Percentiles rank a stretch among this genome's conserved stretches.
These are phyloP conservation scores for Tetramorium simillimum DNA, from an alignment of 1,140 invertebrate species.

Conservation along the genomic window DNA sequence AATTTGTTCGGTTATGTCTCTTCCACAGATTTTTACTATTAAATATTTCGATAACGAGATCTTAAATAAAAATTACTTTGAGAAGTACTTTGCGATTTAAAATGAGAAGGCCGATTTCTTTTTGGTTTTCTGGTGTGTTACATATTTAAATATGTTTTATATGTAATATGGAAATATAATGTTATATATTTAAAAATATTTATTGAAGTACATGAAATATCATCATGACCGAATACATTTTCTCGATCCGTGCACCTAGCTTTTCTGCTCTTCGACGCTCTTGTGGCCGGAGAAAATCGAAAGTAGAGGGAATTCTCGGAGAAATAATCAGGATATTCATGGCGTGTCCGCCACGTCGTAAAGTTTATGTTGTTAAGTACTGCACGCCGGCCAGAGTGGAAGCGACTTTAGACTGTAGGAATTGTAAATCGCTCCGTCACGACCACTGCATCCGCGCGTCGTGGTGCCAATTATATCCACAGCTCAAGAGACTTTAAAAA, in stretches of 20 bases:
- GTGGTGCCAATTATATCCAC: slow-evolving; percentile 22
- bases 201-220: not conserved
- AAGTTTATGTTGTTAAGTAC: slow-evolving; percentile 37
- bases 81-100: not conserved
- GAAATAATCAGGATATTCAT: slow-evolving; percentile 30
- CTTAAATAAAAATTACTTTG: not conserved
- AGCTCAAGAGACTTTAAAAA: slow-evolving; percentile 9
- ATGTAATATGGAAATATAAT: not conserved
- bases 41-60: not conserved
- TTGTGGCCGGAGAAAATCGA: slow-evolving; percentile 15
- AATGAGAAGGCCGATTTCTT: not conserved
- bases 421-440: slow-evolving; percentile 33
- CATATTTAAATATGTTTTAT: not conserved
- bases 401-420: slow-evolving; percentile 13
- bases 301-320: slow-evolving; percentile 38
- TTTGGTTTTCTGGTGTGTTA: not conserved
- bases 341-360: not conserved
- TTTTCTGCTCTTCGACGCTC: not conserved
- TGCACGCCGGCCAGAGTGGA: not conserved
- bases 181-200: not conserved
- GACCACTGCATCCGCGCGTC: not conserved
- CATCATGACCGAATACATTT: not conserved
- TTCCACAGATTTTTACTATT: not conserved
- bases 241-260: not conserved
- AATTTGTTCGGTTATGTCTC: not conserved